Evolutionary conservation across 2,797 vertebrate genomes (phyloP).

Genomic region (Merluccius polli): DNA sequence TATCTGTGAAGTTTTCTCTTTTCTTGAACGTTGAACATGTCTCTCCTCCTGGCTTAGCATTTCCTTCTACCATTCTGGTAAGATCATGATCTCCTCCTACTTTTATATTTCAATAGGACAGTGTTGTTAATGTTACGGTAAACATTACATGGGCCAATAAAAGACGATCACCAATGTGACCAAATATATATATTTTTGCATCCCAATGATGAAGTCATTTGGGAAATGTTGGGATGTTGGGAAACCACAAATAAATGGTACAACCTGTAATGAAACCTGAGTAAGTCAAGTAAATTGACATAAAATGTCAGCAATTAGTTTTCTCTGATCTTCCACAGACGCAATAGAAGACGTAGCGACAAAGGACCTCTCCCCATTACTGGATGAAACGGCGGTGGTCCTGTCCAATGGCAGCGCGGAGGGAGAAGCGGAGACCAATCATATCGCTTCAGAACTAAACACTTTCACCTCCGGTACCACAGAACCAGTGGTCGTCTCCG

Average conservation of each 20-base stretch:
- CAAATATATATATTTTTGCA: no score
- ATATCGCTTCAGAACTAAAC: conserved; percentile 8
- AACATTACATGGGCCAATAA: neutral
- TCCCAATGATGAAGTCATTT: no score
- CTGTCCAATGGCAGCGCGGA: conserved; percentile 48
- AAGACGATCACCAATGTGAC: neutral
- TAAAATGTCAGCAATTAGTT: neutral
- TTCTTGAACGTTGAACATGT: neutral
- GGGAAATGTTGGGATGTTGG: no score
- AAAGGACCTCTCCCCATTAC: neutral
- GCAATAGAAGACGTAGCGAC: conserved; percentile 19
- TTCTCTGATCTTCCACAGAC: conserved; percentile 20
- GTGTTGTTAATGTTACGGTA: neutral
- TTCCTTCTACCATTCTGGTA: neutral
- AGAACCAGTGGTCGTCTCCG: conserved; percentile 19
- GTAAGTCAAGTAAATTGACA: neutral
- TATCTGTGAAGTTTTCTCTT: neutral
- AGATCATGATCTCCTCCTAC: neutral
- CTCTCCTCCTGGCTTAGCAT: neutral
- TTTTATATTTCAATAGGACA: neutral
- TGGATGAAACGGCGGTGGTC: conserved; percentile 10
- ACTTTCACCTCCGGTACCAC: conserved; percentile 30
- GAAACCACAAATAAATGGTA: neutral
- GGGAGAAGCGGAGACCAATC: conserved; percentile 11
- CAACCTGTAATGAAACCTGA: neutral